A percentile compares a stretch with the other conserved stretches of the same genome.
phyloP scores from a whole-genome alignment of 2,888 invertebrate genomes.

The Sceliomorpha sp. region DNA sequence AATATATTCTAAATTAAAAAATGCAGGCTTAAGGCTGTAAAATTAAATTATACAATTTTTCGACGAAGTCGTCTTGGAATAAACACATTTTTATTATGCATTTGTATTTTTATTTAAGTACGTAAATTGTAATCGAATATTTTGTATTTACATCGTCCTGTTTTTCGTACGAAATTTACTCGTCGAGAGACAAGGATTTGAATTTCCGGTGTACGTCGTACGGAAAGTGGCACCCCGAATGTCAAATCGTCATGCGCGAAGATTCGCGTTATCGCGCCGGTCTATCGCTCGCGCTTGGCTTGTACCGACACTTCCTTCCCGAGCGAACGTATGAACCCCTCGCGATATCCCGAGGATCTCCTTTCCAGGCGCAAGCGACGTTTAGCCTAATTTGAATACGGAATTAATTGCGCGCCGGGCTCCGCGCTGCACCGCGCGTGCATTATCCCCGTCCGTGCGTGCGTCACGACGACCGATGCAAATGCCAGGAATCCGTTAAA shows the following conservation, averaged over 20 bases:
- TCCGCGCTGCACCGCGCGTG: constrained; percentile 31
- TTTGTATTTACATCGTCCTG: too few species aligned
- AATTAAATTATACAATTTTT: too few species aligned
- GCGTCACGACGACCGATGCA: too few species aligned
- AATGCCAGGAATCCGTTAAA: too few species aligned
- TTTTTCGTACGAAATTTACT: too few species aligned
- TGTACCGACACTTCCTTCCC: constrained; percentile 51
- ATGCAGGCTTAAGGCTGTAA: too few species aligned
- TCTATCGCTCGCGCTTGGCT: constrained; percentile 48
- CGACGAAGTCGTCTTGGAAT: too few species aligned
- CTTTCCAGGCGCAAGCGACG: constrained; percentile 49
- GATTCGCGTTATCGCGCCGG: constrained; percentile 50
- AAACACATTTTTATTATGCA: too few species aligned
- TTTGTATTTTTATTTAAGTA: too few species aligned
- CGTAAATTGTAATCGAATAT: too few species aligned
- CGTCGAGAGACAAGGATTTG: constrained; percentile 29
- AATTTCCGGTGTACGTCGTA: constrained; percentile 29
- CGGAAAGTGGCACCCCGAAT: constrained; percentile 38
- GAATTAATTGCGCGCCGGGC: constrained; percentile 61
- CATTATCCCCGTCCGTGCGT: constrained; percentile 17
- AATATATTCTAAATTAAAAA: too few species aligned
- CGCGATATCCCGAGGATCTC: constrained; percentile 39
- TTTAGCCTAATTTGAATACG: constrained; percentile 64
- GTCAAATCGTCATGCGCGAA: constrained; percentile 45
- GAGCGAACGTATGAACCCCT: constrained; percentile 37